phyloP scores from a whole-genome alignment of 1,140 invertebrate genomes.

The Gonatopus flavifemur region DNA sequence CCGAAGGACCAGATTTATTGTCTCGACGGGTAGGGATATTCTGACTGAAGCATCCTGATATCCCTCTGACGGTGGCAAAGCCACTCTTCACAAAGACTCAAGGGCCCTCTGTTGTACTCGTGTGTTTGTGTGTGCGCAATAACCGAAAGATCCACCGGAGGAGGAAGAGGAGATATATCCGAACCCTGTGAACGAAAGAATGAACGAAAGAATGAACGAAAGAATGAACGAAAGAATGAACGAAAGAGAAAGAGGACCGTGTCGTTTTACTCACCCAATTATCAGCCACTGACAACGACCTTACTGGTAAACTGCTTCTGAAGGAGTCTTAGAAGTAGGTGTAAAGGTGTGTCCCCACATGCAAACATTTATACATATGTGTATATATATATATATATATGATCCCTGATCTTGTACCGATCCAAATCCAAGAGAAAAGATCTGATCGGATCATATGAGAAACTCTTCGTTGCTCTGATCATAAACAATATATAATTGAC shows the following conservation, averaged over 20 bases:
- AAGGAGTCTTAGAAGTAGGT: conserved; percentile 8
- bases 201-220: conserved; percentile 9
- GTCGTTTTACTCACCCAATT: conserved; percentile 53
- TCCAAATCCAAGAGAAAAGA: too few species aligned
- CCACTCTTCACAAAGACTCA: conserved; percentile 41
- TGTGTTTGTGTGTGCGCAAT: too few species aligned
- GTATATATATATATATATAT: too few species aligned
- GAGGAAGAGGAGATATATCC: neutral
- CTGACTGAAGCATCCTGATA: conserved; percentile 46
- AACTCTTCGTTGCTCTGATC: conserved; percentile 25
- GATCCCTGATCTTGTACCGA: neutral
- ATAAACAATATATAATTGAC: conserved; percentile 57
- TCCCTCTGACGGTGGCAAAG: conserved; percentile 46
- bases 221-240: neutral
- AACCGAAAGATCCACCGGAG: neutral
- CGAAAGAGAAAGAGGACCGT: conserved; percentile 36
- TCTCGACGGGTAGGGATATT: conserved; percentile 36
- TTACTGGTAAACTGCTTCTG: conserved; percentile 12
- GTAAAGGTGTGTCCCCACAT: neutral
- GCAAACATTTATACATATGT: too few species aligned
- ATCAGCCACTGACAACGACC: conserved; percentile 42
- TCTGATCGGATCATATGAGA: conserved; percentile 10
- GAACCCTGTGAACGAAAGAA: conserved; percentile 4
- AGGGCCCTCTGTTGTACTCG: too few species aligned
- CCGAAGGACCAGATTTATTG: conserved; percentile 56